Conservation (phyloP, 2,797 vertebrate genomes). For the Lycodopsis pacificus region DNA sequence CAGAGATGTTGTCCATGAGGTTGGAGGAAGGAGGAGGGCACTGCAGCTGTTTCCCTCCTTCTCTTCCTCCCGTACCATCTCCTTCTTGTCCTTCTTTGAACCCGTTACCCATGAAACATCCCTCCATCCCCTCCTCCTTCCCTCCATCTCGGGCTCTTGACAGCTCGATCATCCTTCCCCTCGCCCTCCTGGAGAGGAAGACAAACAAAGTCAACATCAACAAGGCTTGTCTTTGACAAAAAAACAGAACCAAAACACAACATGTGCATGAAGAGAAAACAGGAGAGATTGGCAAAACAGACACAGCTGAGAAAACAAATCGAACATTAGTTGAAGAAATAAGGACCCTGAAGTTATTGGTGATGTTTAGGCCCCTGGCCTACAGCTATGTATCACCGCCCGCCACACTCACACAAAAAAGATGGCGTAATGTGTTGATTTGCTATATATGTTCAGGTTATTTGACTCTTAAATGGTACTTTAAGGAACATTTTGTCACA, state of each 20-base stretch:
- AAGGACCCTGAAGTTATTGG: not conserved
- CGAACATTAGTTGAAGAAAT: not conserved
- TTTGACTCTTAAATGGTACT: not conserved
- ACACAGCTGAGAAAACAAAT: slow-evolving; percentile 21
- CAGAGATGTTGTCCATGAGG: slow-evolving; percentile 90
- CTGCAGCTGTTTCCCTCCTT: slow-evolving; percentile 60
- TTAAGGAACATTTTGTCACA: not conserved
- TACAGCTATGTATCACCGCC: not conserved
- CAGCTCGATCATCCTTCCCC: slow-evolving; percentile 88
- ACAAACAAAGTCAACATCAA: slow-evolving; percentile 29
- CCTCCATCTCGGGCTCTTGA: slow-evolving; percentile 73
- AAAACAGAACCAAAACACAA: not conserved
- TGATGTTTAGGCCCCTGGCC: not conserved
- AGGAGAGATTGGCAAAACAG: slow-evolving; percentile 1
- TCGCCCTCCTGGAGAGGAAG: slow-evolving; percentile 84
- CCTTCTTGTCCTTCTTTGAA: slow-evolving; percentile 56
- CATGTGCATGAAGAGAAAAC: not conserved
- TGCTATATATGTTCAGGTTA: not conserved
- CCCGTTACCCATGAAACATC: slow-evolving; percentile 70
- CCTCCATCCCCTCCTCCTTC: slow-evolving; percentile 71
- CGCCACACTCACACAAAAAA: not conserved
- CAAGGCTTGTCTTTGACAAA: not conserved
- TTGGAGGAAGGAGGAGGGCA: slow-evolving; percentile 64
- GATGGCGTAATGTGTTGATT: not conserved
- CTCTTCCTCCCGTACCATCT: slow-evolving; percentile 7